phyloP scores from a whole-genome alignment of 1,140 invertebrate species.

The Drosophila ercepeae region DNA sequence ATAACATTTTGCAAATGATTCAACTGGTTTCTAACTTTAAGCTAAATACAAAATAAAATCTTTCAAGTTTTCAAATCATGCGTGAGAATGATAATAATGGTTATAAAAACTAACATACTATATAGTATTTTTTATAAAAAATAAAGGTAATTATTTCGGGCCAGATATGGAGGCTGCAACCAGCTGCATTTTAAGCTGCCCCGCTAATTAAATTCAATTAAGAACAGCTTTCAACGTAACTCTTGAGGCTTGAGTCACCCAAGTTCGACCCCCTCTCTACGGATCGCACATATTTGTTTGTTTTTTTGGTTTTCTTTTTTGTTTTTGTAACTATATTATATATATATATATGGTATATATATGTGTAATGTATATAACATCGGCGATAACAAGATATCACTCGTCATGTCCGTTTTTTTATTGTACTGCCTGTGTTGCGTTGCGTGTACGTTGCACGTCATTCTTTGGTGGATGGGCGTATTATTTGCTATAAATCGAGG shows the following conservation, averaged over 20 bases:
- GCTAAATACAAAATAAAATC: not conserved
- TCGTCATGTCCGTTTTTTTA: slow-evolving; percentile 49
- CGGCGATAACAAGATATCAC: slow-evolving; percentile 46
- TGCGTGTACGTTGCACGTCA: slow-evolving; percentile 41
- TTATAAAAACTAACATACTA: not conserved
- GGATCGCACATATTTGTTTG: not conserved
- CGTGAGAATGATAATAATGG: not conserved
- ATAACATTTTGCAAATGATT: not conserved
- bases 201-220: slow-evolving; percentile 37
- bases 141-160: not conserved
- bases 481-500: slow-evolving; percentile 5
- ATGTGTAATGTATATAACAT: slow-evolving; percentile 33
- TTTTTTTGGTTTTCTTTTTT: not conserved
- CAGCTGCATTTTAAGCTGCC: slow-evolving; percentile 18
- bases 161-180: not conserved
- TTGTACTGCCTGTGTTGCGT: slow-evolving; percentile 46
- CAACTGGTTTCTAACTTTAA: not conserved
- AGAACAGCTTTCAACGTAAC: slow-evolving; percentile 32
- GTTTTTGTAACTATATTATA: not conserved
- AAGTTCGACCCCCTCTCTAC: slow-evolving; percentile 33
- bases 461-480: slow-evolving; percentile 53
- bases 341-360: not conserved
- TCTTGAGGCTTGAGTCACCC: slow-evolving; percentile 32
- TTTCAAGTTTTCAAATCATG: not conserved
- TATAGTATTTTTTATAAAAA: not conserved